Percentiles rank a stretch among this genome's conserved stretches.
These are phyloP conservation scores for Percina caprodes DNA, from an alignment of 2,113 vertebrate species.

Conservation along the genomic window DNA sequence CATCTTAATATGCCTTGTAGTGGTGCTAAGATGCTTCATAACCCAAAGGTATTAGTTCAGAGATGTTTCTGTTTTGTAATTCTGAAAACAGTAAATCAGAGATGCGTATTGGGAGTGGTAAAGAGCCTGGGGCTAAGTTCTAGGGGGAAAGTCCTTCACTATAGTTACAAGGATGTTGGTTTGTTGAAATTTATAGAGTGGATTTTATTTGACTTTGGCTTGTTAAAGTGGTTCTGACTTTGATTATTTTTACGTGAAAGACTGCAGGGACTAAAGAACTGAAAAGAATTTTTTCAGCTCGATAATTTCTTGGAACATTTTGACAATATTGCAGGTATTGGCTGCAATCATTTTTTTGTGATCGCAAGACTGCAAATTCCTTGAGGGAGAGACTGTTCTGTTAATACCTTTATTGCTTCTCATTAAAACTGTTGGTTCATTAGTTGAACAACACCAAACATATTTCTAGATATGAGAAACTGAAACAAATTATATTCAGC, in stretches of 20 bases:
- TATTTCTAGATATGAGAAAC: background rate
- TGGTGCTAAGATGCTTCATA: background rate
- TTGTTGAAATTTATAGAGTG: conserved; percentile 17
- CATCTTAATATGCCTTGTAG: background rate
- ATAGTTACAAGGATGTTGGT: conserved; percentile 19
- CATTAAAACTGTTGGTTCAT: conserved; percentile 2
- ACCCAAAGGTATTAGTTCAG: background rate
- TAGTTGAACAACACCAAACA: background rate
- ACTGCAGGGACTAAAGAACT: conserved; percentile 16
- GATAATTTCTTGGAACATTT: conserved; percentile 2
- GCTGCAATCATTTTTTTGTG: background rate
- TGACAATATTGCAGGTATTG: background rate
- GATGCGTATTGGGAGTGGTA: background rate
- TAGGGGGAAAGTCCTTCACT: conserved; percentile 9
- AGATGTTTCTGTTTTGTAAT: background rate
- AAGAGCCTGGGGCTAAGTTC: conserved; percentile 4
- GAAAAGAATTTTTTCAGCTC: conserved; percentile 3
- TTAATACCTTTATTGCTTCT: conserved; percentile 1
- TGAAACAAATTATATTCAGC: conserved; percentile 10
- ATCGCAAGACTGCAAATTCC: background rate
- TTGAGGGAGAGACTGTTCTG: background rate
- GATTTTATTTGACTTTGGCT: conserved; percentile 47
- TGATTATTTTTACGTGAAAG: conserved; percentile 18
- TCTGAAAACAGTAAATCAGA: background rate
- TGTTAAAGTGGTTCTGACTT: conserved; percentile 23